These are phyloP conservation scores for Nematopogon swammerdamellus DNA, from an alignment of 2,888 invertebrate species.

Conservation along the genomic window DNA sequence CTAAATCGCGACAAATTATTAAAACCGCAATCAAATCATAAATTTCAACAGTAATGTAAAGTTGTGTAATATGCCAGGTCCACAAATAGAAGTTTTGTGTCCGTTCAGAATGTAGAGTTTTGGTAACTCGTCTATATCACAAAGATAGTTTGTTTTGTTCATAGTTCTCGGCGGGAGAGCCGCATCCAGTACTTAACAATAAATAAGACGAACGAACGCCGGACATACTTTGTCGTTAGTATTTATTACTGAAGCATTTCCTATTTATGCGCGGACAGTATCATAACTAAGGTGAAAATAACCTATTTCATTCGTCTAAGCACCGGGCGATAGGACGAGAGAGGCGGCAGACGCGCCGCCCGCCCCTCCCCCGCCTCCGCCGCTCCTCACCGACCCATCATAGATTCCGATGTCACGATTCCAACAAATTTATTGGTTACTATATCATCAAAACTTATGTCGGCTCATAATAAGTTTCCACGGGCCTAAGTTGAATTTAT, in stretches of 20 bases:
- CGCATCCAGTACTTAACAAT: no score
- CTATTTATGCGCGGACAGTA: background rate
- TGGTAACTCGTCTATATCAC: no score
- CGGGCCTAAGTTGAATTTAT: constrained; percentile 32
- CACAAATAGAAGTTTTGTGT: no score
- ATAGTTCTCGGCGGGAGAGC: no score
- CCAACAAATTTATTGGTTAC: constrained; percentile 33
- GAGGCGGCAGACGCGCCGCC: no score
- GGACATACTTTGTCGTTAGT: background rate
- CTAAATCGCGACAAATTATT: no score
- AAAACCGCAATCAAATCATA: no score
- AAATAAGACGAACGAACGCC: no score
- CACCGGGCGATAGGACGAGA: background rate
- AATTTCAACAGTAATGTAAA: no score
- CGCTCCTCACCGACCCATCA: constrained; percentile 19
- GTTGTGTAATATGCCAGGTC: no score
- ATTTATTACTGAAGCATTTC: background rate
- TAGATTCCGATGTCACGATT: constrained; percentile 32
- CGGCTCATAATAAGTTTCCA: constrained; percentile 27
- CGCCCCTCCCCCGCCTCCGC: background rate
- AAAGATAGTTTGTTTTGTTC: no score
- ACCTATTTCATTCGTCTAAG: background rate
- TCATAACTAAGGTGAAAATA: background rate
- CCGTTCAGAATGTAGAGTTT: no score
- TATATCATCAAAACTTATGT: constrained; percentile 37